Evolutionary conservation across 2,797 vertebrate genomes (phyloP), one percentile per base, ranked within the genome.

Genomic region (Pangasius sanitwongsei): DNA sequence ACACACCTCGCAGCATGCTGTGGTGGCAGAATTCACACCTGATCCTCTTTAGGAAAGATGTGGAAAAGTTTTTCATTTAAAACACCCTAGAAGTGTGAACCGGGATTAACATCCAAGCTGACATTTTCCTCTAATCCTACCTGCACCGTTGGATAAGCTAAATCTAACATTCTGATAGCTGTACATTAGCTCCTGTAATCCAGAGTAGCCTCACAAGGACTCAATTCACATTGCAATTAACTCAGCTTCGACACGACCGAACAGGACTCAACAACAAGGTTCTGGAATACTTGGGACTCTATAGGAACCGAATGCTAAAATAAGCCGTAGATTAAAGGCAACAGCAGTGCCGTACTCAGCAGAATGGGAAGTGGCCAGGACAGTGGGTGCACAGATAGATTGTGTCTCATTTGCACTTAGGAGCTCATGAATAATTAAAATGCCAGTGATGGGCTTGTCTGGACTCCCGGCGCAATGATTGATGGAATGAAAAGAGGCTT

Each of bases 351-450:
- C 81, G n/a, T 59, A 67, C 87, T 81, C 70, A 88, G 92, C 89
- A 50, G 72, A 87, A 91, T 86, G 72, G 84, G 80, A 88, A 90
- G 44, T 86, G 89, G 90, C 74, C 86, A 74, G 86, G 87, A 89
- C 89, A 92, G 91, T 87, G 87, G 90, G 86, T 84, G 72, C 84
- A 87, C 83, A 75, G 89, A 91, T 91, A 89, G 78, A 89, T 88
- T 92, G 86, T 57, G 87, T 92, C 91, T 92, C 90, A 90, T 91
- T 91, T 83, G 89, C 91, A 92, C 90, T 90, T 91, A 90, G 90
- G 86, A 80, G 83, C 87, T 86, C 89, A 89, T 92, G 92, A 92
- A 92, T 91, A 90, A 91, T 92, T 92, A 89, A 90, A 88, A 53
- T 83, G 89, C 72, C 75, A 88, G 86, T 88, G 88, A 91, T 90